Evolutionary conservation across 1,140 invertebrate genomes (phyloP), one percentile per base, ranked within the genome.

Genomic region (Drosophila parvula): DNA sequence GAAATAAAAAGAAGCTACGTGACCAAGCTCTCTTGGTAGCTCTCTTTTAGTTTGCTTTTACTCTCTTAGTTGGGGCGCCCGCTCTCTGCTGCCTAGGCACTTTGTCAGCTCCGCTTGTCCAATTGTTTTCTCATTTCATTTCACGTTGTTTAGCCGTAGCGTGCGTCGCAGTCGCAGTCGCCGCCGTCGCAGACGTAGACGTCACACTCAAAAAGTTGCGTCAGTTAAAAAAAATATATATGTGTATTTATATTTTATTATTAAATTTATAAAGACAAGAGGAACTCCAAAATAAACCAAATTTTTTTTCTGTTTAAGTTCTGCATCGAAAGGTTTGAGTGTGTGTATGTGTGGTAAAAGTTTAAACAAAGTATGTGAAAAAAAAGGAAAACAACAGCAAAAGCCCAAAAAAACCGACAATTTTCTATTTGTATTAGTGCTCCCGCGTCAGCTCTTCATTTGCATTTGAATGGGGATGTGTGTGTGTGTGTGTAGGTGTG

Each of bases 91-190:
- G 74, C 41, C 55, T 68, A 79, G 77, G 73, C 73, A 77, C 68
- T 79, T 82, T 76, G 71, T 79, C 53, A 81, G 73, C 68, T 74
- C 63, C 70, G 71, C 55, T 76, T 59, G 11, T 44, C 55, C 71
- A 38, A 55, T 55, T 55, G 38, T 65, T 50, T 50, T 79, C 67
- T 83, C 82, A 89, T 89, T 88, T 79, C 70, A 88, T 80, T 88
- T 78, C 61, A 63, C 65, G 81, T 86, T 83, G 71, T 88, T 86
- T 64, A 79, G 79, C 67, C 83, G 83, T 88, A 78, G 73, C 77
- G 83, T 86, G 82, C 79, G 82, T 85, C 82, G 82, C 65, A 36
- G 74, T 67, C 61, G 61, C 41, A 32, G 74, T 69, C 63, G 74
- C 51, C 74, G 75, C 60, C 56, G 60, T 45, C 73, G 60, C 57